A percentile compares a stretch with the other conserved stretches of the same genome.
Conservation (phyloP, 2,888 invertebrate genomes). For the Thyatira batis region DNA sequence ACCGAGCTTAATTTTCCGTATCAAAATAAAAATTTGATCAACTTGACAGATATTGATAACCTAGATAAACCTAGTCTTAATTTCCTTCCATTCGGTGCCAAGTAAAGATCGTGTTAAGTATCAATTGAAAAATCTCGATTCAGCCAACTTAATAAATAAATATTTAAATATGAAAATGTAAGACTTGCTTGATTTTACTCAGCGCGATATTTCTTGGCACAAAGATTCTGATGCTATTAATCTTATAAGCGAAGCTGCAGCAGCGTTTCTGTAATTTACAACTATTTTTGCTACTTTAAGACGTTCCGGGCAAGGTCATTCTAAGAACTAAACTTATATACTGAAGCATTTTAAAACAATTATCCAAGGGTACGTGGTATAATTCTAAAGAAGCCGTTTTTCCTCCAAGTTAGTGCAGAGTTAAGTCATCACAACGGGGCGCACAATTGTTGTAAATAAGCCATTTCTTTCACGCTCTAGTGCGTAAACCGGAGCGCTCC, state of each 20-base stretch:
- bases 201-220: neutral
- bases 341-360: neutral
- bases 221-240: neutral
- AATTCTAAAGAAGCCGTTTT: neutral
- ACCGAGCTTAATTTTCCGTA: neutral
- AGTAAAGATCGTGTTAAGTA: neutral
- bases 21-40: too few relatives aligned
- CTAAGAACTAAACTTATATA: neutral
- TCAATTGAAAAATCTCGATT: neutral
- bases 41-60: too few relatives aligned
- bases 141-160: neutral
- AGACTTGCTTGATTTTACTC: neutral
- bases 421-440: neutral
- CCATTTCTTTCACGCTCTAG: slow-evolving; percentile 9
- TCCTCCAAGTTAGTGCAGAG: neutral
- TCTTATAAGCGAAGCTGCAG: neutral
- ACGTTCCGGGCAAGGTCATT: neutral
- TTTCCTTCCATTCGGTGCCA: too few relatives aligned
- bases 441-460: slow-evolving; percentile 11
- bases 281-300: neutral
- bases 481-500: slow-evolving; percentile 14
- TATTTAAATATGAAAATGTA: neutral
- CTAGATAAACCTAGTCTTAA: too few relatives aligned
- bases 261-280: neutral
- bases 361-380: neutral